Conservation (phyloP, 2,797 vertebrate species). For the Loriculus beryllinus region DNA sequence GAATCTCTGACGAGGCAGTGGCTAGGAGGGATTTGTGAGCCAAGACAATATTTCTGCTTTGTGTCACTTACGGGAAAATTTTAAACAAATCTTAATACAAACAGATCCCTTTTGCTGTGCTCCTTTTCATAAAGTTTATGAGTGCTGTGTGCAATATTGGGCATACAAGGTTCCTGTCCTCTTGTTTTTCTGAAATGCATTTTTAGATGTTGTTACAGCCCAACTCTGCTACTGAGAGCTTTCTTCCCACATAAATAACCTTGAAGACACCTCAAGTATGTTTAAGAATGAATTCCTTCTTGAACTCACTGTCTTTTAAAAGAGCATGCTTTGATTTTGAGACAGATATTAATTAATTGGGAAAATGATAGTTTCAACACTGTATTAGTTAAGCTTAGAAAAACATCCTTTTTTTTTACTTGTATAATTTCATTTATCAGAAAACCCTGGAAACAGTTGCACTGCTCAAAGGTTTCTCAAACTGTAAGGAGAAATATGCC, state of each 20-base stretch:
- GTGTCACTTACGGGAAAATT: not conserved
- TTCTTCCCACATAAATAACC: not conserved
- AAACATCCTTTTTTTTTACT: not conserved
- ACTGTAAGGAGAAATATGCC: not conserved
- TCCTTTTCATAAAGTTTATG: not conserved
- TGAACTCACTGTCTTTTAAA: not conserved
- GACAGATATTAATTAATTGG: not conserved
- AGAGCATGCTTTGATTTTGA: not conserved
- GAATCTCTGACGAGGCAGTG: conserved; percentile 6
- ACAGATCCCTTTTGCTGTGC: not conserved
- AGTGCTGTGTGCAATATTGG: not conserved
- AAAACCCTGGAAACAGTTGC: not conserved
- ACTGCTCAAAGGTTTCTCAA: not conserved
- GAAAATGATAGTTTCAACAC: not conserved
- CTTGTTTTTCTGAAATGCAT: not conserved
- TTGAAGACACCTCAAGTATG: not conserved
- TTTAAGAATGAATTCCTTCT: not conserved
- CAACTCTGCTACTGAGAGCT: not conserved
- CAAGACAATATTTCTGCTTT: conserved; percentile 4
- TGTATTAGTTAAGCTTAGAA: not conserved
- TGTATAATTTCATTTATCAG: not conserved
- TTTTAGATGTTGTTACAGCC: not conserved
- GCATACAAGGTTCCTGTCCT: not conserved
- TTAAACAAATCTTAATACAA: not conserved
- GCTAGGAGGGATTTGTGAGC: conserved; percentile 8